Conservation (phyloP, 2,888 invertebrate genomes). For the Sinotaia quadrata region DNA sequence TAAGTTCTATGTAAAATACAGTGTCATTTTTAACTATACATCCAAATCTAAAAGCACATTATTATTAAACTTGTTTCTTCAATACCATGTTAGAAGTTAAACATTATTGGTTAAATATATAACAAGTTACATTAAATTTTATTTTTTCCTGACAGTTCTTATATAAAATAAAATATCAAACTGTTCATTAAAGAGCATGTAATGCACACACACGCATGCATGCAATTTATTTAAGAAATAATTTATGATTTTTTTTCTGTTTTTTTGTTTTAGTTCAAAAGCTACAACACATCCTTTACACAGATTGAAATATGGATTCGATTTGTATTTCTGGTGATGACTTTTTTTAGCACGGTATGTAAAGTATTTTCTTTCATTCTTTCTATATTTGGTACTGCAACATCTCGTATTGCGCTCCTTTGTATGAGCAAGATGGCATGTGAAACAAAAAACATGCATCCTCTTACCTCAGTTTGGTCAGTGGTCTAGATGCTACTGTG, state of each 20-base stretch:
- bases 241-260: background rate
- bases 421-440: no score
- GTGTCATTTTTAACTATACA: background rate
- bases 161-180: background rate
- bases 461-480: no score
- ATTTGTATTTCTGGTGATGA: slow-evolving; percentile 89
- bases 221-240: slow-evolving; percentile 22
- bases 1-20: background rate
- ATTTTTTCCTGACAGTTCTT: background rate
- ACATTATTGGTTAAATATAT: no score
- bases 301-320: slow-evolving; percentile 98
- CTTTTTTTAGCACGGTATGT: slow-evolving; percentile 91
- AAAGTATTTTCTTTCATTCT: no score
- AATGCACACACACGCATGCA: no score
- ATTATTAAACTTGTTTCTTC: no score
- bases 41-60: background rate
- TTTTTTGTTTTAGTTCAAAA: slow-evolving; percentile 86
- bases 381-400: no score
- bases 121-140: background rate
- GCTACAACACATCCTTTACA: slow-evolving; percentile 95
- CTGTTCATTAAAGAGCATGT: background rate
- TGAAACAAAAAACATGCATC: no score
- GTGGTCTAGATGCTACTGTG: no score
- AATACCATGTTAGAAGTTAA: no score
- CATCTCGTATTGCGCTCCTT: no score